Conservation (phyloP, 2,113 vertebrate species). For the Larimichthys polyactis region DNA sequence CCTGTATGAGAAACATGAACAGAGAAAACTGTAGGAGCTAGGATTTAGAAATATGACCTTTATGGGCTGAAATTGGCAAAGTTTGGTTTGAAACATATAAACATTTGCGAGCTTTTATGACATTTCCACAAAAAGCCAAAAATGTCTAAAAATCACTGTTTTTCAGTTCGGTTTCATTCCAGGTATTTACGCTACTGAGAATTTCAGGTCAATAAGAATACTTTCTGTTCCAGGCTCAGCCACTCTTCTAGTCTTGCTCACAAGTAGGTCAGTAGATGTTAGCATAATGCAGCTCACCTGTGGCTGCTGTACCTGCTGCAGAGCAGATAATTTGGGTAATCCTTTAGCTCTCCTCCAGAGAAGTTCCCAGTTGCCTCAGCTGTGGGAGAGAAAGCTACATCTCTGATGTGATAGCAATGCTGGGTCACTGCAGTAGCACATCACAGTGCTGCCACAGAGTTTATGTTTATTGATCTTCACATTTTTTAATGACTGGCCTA, state of each 20-base stretch:
- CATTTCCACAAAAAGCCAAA: background rate
- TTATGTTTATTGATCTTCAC: background rate
- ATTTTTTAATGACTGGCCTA: background rate
- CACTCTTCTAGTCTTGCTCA: conserved; percentile 19
- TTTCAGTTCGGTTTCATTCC: background rate
- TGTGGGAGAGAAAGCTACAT: conserved; percentile 2
- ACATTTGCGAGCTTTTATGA: background rate
- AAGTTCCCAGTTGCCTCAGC: conserved; percentile 11
- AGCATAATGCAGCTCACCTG: conserved; percentile 56
- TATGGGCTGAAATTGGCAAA: background rate
- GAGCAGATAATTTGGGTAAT: conserved; percentile 50
- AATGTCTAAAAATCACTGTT: too few species aligned
- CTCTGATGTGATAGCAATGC: background rate
- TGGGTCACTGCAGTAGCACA: conserved; percentile 4
- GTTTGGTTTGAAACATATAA: background rate
- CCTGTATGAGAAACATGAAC: background rate
- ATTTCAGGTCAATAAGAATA: background rate
- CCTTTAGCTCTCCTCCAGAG: conserved; percentile 25
- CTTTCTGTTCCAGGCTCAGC: conserved; percentile 30
- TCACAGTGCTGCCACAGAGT: background rate
- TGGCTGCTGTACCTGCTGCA: conserved; percentile 48
- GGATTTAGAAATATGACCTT: background rate
- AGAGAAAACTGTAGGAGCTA: background rate
- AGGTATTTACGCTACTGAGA: background rate
- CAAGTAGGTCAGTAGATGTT: conserved; percentile 66